Evolutionary conservation across 2,113 vertebrate genomes (phyloP).

Genomic region (Cyprinus carpio): DNA sequence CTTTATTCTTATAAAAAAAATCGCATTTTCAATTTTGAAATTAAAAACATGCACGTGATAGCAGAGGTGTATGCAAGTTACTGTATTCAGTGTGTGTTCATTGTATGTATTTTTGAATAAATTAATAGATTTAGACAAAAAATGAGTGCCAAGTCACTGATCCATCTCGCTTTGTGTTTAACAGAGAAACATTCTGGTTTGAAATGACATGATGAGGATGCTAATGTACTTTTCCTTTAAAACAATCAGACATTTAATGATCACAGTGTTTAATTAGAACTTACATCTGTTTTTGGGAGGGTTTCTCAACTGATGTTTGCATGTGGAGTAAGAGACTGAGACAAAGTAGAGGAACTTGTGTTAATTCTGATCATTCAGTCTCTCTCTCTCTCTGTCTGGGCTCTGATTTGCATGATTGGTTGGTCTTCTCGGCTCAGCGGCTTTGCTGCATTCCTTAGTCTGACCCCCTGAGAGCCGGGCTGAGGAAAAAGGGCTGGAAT

Average conservation of each 20-base stretch:
- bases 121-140: neutral
- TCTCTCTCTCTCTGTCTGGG: slow-evolving; percentile 10
- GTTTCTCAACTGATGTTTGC: neutral
- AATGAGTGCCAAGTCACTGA: neutral
- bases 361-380: slow-evolving; percentile 16
- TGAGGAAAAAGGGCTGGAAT: slow-evolving; percentile 9
- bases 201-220: neutral
- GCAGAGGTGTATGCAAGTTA: neutral
- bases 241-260: neutral
- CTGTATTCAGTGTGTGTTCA: too few species aligned
- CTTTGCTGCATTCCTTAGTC: slow-evolving; percentile 22
- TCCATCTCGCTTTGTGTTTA: neutral
- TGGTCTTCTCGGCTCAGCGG: neutral
- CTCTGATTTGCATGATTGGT: slow-evolving; percentile 27
- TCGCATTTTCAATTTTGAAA: neutral
- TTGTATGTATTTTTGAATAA: neutral
- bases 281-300: neutral
- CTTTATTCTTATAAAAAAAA: neutral
- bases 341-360: slow-evolving; percentile 26
- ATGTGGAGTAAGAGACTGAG: neutral
- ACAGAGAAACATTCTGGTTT: neutral
- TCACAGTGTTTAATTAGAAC: neutral
- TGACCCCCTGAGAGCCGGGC: slow-evolving; percentile 28
- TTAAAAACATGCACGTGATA: neutral
- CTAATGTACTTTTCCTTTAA: neutral